These are phyloP conservation scores for Pandemis corylana DNA, from an alignment of 2,888 invertebrate genomes.

Conservation along the genomic window DNA sequence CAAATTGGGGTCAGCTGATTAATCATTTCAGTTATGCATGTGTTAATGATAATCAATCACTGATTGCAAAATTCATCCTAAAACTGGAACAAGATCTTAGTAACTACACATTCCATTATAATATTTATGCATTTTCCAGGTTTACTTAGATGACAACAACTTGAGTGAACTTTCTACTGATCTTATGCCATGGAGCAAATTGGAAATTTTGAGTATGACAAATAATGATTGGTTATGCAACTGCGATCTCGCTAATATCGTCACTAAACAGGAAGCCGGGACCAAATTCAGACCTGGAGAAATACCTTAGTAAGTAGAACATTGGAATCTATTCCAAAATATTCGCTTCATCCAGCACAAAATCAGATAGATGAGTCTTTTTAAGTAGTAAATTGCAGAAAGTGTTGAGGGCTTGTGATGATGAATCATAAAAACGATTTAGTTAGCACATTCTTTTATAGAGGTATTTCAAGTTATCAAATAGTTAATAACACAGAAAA, in stretches of 20 bases:
- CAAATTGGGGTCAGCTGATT: slow-evolving; percentile 74
- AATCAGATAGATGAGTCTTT: background rate
- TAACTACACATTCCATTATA: background rate
- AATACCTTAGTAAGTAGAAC: slow-evolving; percentile 72
- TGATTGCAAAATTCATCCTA: slow-evolving; percentile 65
- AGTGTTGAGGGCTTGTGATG: background rate
- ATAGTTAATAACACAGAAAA: background rate
- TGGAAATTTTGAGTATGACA: slow-evolving; percentile 83
- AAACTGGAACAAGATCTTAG: slow-evolving; percentile 51
- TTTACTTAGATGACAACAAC: slow-evolving; percentile 87
- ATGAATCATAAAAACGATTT: background rate
- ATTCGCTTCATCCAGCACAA: background rate
- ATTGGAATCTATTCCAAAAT: background rate
- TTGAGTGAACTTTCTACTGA: slow-evolving; percentile 82
- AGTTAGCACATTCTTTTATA: slow-evolving; percentile 1
- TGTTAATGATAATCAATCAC: slow-evolving; percentile 60
- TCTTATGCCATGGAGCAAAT: slow-evolving; percentile 82
- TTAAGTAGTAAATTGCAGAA: background rate
- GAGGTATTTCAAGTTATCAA: background rate
- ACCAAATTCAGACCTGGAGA: slow-evolving; percentile 70
- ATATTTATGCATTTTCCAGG: slow-evolving; percentile 61
- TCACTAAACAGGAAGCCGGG: slow-evolving; percentile 71
- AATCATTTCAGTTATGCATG: slow-evolving; percentile 66
- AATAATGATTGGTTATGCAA: slow-evolving; percentile 88
- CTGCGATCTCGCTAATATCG: slow-evolving; percentile 81